Conservation (phyloP, 1,140 invertebrate genomes). For the Heliconius eleuchia region DNA sequence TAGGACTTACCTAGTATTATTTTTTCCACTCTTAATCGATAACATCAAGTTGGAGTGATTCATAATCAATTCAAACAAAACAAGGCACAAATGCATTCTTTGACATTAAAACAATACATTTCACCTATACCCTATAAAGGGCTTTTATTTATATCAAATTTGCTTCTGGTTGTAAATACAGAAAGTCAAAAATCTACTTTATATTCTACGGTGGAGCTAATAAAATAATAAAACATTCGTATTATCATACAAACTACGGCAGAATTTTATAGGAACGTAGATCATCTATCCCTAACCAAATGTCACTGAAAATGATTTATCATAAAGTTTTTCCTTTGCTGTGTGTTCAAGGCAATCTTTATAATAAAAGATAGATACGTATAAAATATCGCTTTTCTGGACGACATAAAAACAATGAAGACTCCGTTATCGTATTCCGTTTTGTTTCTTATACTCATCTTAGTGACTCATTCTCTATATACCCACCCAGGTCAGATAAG, state of each 20-base stretch:
- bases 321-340: constrained; percentile 29
- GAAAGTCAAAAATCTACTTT: constrained; percentile 28
- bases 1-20: no score
- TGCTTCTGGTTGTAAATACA: constrained; percentile 26
- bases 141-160: constrained; percentile 12
- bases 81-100: not conserved
- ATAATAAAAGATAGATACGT: constrained; percentile 29
- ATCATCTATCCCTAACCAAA: constrained; percentile 7
- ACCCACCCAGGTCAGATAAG: not conserved
- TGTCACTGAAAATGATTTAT: constrained; percentile 39
- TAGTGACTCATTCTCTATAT: not conserved
- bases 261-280: constrained; percentile 8
- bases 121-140: constrained; percentile 11
- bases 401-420: constrained; percentile 30
- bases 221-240: constrained; percentile 51
- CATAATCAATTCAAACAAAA: not conserved
- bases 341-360: constrained; percentile 15
- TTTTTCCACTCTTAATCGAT: no score
- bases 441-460: constrained; percentile 19
- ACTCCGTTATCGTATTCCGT: constrained; percentile 14
- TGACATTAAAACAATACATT: constrained; percentile 12
- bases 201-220: constrained; percentile 35
- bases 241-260: constrained; percentile 55
- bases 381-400: constrained; percentile 5
- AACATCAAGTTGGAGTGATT: not conserved